Base-by-base conservation (phyloP, 1,140 invertebrate genomes). In the Phymorhynchus buccinoides region DNA sequence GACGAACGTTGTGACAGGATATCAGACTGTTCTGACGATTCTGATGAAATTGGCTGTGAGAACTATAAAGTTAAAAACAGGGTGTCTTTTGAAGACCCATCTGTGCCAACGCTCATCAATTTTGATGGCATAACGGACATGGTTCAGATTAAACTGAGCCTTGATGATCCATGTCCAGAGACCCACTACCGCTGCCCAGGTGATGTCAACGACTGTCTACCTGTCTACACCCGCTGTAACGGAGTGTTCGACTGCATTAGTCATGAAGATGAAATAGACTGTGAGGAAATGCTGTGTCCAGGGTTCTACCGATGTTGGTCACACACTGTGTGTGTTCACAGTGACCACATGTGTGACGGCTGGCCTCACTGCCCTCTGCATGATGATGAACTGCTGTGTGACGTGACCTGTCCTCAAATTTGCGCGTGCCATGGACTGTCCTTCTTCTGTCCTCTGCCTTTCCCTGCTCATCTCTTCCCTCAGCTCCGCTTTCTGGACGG, bases 391-490 rank as follows among this genome's bases (percentile, higher is more conserved):
- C n/a, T 56, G 30, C 66, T 83, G 14, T 87, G 81, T 80, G 30
- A 81, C 35, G 0, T 78, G 32, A 7, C 1, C 39, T 78, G 75
- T 4, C 75, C 75, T 92, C 88, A 39, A 91, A 73, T 27, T 48
- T 87, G 84, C 44, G 35, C 37, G 6, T 87, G 80, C 56, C 41
- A 22, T 44, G 80, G 62, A 41, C 56, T 42, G 52, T 32, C 66
- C 14, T 44, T 84, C n/a, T 41, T 39, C 0, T 85, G 84, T 35
- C n/a, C 44, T 9, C 39, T 37, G 35, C 22, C 37, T 16, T 68
- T 84, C 39, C 44, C 39, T 7, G 30, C 35, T 30, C 35, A 39
- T 18, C n/a, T 32, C 22, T 75, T 80, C 30, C 12, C 39, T 35
- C 37, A 56, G 1, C 9, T 78, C 16, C 75, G 75, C 75, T 78